Evolutionary conservation across 2,797 vertebrate genomes (phyloP).

Genomic region (Menidia menidia): DNA sequence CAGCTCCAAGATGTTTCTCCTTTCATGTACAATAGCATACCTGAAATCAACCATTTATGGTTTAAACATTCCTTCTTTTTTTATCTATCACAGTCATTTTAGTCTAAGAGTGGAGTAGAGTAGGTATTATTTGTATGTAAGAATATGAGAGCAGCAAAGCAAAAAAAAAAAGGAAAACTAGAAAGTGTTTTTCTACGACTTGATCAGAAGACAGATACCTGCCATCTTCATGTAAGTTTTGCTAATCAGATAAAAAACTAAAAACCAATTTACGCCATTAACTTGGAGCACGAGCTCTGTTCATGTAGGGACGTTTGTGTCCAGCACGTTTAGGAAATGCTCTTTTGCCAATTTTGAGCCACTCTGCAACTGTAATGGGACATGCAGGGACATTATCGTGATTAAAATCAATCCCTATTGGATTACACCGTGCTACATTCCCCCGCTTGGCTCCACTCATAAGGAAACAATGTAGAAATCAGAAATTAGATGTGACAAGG

Average conservation of each 20-base stretch:
- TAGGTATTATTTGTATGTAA: too few relatives aligned
- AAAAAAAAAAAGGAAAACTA: too few relatives aligned
- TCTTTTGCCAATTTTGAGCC: slow-evolving; percentile 63
- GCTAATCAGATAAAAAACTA: slow-evolving; percentile 25
- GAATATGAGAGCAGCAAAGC: too few relatives aligned
- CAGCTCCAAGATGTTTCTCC: too few relatives aligned
- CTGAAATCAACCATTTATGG: too few relatives aligned
- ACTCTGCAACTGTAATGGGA: slow-evolving; percentile 65
- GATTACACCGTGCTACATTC: slow-evolving; percentile 61
- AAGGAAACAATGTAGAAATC: slow-evolving; percentile 47
- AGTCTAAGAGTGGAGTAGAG: too few relatives aligned
- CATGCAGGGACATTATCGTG: slow-evolving; percentile 75
- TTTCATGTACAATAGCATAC: too few relatives aligned
- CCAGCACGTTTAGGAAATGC: slow-evolving; percentile 59
- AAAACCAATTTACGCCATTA: slow-evolving; percentile 25
- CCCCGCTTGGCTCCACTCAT: slow-evolving; percentile 50
- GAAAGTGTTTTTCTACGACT: too few relatives aligned
- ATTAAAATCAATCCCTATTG: slow-evolving; percentile 83
- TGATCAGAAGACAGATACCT: neutral
- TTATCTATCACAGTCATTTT: too few relatives aligned
- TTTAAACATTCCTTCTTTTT: too few relatives aligned
- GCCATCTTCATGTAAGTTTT: neutral
- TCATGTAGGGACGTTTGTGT: slow-evolving; percentile 22
- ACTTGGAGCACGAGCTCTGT: slow-evolving; percentile 35
- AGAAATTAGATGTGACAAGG: slow-evolving; percentile 37